Base-by-base conservation (phyloP, 2,113 vertebrate species). In the Nematolebias whitei region DNA sequence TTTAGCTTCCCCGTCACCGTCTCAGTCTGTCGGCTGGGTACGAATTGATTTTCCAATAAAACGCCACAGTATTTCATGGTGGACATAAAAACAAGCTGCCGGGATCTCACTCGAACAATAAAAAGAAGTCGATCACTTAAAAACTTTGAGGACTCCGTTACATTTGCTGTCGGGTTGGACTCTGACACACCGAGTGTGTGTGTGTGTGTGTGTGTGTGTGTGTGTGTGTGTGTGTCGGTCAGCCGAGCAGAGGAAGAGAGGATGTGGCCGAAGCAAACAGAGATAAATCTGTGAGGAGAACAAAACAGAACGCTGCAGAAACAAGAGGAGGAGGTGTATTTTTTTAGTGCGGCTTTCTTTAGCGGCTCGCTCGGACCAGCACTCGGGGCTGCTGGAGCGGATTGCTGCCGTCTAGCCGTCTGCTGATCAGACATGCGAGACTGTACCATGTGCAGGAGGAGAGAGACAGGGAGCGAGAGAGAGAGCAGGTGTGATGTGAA, bases 361-460 rank as follows among this genome's bases (percentile, higher is more conserved):
- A 75, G 78, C 39, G 58, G 76, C 83, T 76, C 58, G 26, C 63
- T 81, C 12, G 44, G 59, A 69, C 45, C 35, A 73, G 79, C 70
- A 69, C 80, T 78, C 39, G 67, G 83, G 71, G 81, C 74, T 85
- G 80, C 78, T 73, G 50, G 22, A 76, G 85, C 87, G 88, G 85
- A 88, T 85, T 87, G 84, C 76, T 79, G 79, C 79, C 71, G 88
- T 87, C 88, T 89, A 62, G 89, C 85, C 79, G 85, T 91, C 87
- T 88, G 80, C 80, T 88, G 87, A 80, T 89, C 89, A 89, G 89
- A 90, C 89, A 90, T 89, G 85, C 88, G 86, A 84, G 89, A 86
- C 83, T 83, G 63, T 79, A 86, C 84, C 85, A 86, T 85, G 75
- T 80, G 84, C 73, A 83, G 71, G 43, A 65, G 56, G 57, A 69